phyloP scores from a whole-genome alignment of 2,888 invertebrate species.

The Himalopsyche tibetana region DNA sequence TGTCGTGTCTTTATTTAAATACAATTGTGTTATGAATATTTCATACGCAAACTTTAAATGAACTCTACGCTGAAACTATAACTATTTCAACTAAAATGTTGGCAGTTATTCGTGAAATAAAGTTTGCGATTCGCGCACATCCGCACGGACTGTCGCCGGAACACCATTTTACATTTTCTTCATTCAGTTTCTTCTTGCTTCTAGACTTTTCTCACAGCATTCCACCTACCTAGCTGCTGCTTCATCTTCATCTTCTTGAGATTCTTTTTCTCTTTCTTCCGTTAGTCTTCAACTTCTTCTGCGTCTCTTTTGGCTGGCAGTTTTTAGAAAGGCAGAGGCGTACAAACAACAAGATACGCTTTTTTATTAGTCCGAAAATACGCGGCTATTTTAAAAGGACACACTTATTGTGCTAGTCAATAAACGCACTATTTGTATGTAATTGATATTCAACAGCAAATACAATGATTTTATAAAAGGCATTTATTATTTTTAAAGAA shows the following conservation, averaged over 20 bases:
- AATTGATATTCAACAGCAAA: no score
- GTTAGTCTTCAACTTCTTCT: constrained; percentile 35
- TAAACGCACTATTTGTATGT: no score
- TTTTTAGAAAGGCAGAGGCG: constrained; percentile 49
- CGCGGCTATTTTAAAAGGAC: no score
- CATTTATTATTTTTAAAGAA: no score
- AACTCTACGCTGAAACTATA: neutral
- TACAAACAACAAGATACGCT: neutral
- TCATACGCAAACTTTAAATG: neutral
- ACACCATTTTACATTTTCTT: constrained; percentile 52
- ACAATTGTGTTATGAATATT: neutral
- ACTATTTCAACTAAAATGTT: constrained; percentile 22
- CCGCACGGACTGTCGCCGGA: constrained; percentile 44
- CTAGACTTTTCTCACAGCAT: constrained; percentile 11
- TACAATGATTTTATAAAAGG: no score
- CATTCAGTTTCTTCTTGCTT: constrained; percentile 39
- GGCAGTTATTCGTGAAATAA: neutral
- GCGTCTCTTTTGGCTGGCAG: constrained; percentile 54
- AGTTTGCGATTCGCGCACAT: constrained; percentile 29
- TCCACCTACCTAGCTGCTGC: neutral
- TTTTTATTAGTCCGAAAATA: no score
- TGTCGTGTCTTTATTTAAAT: no score
- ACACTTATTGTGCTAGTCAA: no score
- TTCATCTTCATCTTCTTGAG: constrained; percentile 22
- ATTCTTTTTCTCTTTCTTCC: constrained; percentile 41